Evolutionary conservation across 2,113 vertebrate species (phyloP), one percentile per base, ranked within the genome.

Genomic region (Pachyramphus minor): DNA sequence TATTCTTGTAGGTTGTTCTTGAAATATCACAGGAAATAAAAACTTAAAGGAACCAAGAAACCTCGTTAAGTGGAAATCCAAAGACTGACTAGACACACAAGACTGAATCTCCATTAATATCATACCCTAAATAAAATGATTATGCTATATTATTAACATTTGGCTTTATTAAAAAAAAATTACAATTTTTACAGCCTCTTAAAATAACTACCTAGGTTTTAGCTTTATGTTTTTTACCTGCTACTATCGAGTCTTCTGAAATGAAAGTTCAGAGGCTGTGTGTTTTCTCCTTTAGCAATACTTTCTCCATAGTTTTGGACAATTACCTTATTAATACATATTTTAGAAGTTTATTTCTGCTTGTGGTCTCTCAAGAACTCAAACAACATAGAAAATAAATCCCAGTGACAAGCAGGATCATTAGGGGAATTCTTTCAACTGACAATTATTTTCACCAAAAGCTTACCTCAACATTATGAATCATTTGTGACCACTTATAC

Each of bases 401-500:
- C 87, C 60, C 50, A 14, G 56, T 90, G 96, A 96, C 87, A 96
- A 95, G 87, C 78, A 91, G 41, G 37, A 96, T 89, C 95, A 90
- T 8, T 78, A 95, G 81, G 87, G 94, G 87, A 86, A 80, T 89
- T 93, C 76, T 96, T 95, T 90, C 87, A 93, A 81, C 90, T 82
- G 84, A 95, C 27, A 79, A 92, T 96, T 96, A 96, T 97, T 96
- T 97, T 96, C 96, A 96, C 94, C 93, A 87, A 97, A 93, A 94
- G 79, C 95, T 96, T 93, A 89, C 89, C 95, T 96, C 95, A 95
- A 93, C 76, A 81, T 96, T 96, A 97, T 94, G 95, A 98, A 97
- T 97, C 97, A 98, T 97, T 96, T 97, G 97, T 97, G 97, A 94
- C 94, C 97, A 97, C 96, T 98, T 97, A 97, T 4, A 72, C 79